Base-by-base conservation (phyloP, 2,888 invertebrate species). In the Tetragnatha montana region DNA sequence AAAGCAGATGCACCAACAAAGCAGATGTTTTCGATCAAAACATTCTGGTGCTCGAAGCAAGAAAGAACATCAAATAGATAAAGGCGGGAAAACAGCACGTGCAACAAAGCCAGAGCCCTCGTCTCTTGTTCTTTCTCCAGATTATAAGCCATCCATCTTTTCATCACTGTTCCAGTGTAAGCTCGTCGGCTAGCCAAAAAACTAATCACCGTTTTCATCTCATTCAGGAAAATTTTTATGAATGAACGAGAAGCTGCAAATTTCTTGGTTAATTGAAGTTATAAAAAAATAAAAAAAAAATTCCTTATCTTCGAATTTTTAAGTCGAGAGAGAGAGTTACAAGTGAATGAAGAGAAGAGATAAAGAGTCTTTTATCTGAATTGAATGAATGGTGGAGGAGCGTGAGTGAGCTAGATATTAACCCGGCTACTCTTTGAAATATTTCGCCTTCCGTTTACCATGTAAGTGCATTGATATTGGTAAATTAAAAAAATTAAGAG, bases 121-220 rank as follows among this genome's bases (percentile, higher is more conserved):
- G 4, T 35, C 35, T 35, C 17, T 60, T 60, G 17, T 60, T 60
- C 60, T 60, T 60, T 60, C 60, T 60, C 60, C 60, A 35, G 60
- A 60, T 60, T 60, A n/a, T n/a, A n/a, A 60, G 60, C 60, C 17
- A 60, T 60, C 60, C 60, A 60, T 60, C 60, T 60, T 60, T 60
- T 60, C 60, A 17, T 8, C 60, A 60, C 60, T 60, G 60, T 17
- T 73, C 71, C 4, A 12, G 75, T 47, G 35, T 74, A 76, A 19
- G 35, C 75, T 49, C 83, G 73, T 50, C 19, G 68, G 51, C 75
- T 49, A 83, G 83, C 60, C 75, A 68, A 74, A 74, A 68, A 8
- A n/a, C 14, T 60, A 60, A 60, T 60, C 60, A 35, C 35, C 4
- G 60, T 12, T 60, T 60, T 60, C 10, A 60, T 60, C 60, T 60